Evolutionary conservation across 2,888 invertebrate species (phyloP).

Genomic region (Abrostola tripartita): DNA sequence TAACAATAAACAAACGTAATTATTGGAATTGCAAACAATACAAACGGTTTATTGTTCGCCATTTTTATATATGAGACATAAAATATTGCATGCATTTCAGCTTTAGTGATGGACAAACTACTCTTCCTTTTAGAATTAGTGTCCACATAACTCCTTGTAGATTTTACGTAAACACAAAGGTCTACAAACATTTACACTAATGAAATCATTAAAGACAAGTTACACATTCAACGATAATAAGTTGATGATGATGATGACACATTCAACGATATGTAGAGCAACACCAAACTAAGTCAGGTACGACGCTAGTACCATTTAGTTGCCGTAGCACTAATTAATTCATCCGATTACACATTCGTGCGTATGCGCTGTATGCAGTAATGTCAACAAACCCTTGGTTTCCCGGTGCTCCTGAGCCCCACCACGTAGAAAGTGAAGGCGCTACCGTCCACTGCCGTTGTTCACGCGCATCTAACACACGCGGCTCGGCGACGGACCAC

Average conservation of each 20-base stretch:
- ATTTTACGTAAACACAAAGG: too few relatives aligned
- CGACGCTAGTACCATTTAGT: slow-evolving; percentile 10
- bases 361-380: slow-evolving; percentile 43
- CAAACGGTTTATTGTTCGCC: too few relatives aligned
- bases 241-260: too few relatives aligned
- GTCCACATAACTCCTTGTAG: too few relatives aligned
- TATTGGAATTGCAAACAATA: too few relatives aligned
- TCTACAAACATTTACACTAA: too few relatives aligned
- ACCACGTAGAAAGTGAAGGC: slow-evolving; percentile 87
- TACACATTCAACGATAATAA: background rate
- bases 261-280: slow-evolving; percentile 2
- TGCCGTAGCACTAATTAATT: slow-evolving; percentile 37
- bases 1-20: too few relatives aligned
- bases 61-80: too few relatives aligned
- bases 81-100: too few relatives aligned
- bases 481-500: slow-evolving; percentile 79
- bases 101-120: too few relatives aligned
- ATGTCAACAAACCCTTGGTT: slow-evolving; percentile 83
- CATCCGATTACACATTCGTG: slow-evolving; percentile 40
- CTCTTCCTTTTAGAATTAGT: too few relatives aligned
- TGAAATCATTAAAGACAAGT: background rate
- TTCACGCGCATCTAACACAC: slow-evolving; percentile 75
- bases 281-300: background rate
- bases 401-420: slow-evolving; percentile 80
- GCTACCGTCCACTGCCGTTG: slow-evolving; percentile 61